Percentiles rank a stretch among this genome's conserved stretches.
Conservation (phyloP, 2,113 vertebrate genomes). For the Coryphaenoides rupestris region DNA sequence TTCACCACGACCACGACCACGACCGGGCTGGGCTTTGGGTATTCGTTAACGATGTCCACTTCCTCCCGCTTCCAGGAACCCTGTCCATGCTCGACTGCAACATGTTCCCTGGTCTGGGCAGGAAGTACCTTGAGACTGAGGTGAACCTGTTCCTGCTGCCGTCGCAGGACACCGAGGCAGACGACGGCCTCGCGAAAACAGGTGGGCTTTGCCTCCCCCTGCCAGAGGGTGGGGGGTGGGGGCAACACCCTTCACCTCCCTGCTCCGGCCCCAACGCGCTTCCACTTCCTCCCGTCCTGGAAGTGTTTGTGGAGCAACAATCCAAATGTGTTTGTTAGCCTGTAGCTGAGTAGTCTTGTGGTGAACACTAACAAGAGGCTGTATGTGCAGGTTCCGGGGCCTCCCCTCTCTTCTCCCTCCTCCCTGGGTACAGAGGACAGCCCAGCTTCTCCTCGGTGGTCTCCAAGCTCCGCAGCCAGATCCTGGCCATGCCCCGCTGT, state of each 20-base stretch:
- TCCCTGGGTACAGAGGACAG: constrained; percentile 86
- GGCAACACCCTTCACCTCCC: too few species aligned
- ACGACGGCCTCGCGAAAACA: constrained; percentile 78
- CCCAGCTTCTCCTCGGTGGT: constrained; percentile 83
- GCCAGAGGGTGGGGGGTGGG: too few species aligned
- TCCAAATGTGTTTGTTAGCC: too few species aligned
- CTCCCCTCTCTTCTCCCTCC: constrained; percentile 81
- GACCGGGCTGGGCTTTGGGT: not conserved
- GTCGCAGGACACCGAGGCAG: constrained; percentile 77
- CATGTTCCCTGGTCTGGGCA: constrained; percentile 81
- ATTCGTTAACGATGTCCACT: too few species aligned
- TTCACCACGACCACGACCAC: not conserved
- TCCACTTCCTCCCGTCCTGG: too few species aligned
- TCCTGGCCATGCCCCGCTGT: constrained; percentile 85
- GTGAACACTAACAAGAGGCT: too few species aligned
- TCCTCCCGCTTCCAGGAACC: constrained; percentile 66
- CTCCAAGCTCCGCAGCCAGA: constrained; percentile 82
- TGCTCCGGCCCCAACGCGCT: too few species aligned
- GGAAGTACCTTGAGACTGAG: constrained; percentile 79
- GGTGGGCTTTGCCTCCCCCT: constrained; percentile 63
- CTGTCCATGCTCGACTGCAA: constrained; percentile 90
- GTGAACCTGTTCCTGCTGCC: constrained; percentile 89
- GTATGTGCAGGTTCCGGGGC: constrained; percentile 61
- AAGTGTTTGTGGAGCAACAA: too few species aligned
- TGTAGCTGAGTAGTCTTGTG: too few species aligned